These are phyloP conservation scores for Microctonus aethiopoides DNA, from an alignment of 2,888 invertebrate species.

Conservation along the genomic window DNA sequence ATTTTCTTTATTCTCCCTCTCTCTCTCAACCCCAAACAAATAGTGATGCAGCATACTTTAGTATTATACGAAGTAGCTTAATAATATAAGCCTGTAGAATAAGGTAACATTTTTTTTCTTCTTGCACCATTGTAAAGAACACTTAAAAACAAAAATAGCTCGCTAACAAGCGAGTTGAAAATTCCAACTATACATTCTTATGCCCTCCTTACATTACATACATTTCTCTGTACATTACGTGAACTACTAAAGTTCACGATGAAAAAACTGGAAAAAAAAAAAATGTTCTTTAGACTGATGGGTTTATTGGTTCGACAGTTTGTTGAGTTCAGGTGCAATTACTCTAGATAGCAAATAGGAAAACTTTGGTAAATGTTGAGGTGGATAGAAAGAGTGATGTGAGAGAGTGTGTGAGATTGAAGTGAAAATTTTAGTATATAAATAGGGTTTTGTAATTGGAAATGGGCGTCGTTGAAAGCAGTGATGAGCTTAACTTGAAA, in stretches of 20 bases:
- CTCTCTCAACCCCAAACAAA: background rate
- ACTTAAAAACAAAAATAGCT: background rate
- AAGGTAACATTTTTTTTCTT: background rate
- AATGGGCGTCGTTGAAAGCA: background rate
- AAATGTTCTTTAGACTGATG: background rate
- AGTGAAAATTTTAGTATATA: background rate
- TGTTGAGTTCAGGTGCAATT: constrained; percentile 1
- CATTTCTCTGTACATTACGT: background rate
- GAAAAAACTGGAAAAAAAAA: background rate
- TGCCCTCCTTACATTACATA: background rate
- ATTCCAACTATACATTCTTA: background rate
- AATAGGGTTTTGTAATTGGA: constrained; percentile 1
- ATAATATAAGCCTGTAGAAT: background rate
- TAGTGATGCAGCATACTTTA: background rate
- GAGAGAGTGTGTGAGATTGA: constrained; percentile 1
- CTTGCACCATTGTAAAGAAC: background rate
- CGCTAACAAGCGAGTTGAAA: background rate
- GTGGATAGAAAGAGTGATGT: background rate
- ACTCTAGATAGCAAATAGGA: background rate
- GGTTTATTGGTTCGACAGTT: background rate
- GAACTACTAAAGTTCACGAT: background rate
- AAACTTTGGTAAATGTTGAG: background rate
- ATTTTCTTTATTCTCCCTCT: background rate
- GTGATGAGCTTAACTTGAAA: background rate
- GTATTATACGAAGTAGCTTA: background rate